Percentiles rank a stretch among this genome's conserved stretches.
phyloP scores from a whole-genome alignment of 2,888 invertebrate species.

The Helleia helle region DNA sequence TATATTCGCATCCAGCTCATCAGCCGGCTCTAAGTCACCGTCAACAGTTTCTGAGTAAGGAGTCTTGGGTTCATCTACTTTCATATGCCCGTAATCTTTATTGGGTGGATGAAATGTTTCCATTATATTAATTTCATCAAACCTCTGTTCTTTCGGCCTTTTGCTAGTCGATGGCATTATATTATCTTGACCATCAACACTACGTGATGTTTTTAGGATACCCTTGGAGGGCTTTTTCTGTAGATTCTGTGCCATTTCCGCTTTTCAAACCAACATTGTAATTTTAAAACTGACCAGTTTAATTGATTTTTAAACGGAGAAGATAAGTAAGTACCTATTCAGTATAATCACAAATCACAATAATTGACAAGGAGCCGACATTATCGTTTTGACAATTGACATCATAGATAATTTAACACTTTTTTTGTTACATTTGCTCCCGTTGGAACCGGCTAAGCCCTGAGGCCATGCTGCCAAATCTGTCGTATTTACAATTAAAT shows the following conservation, averaged over 20 bases:
- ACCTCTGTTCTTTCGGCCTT: constrained; percentile 81
- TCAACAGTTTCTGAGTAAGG: constrained; percentile 81
- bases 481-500: too few species aligned
- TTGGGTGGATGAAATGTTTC: constrained; percentile 97
- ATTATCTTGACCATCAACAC: constrained; percentile 83
- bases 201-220: constrained; percentile 93
- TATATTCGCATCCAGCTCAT: constrained; percentile 79
- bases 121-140: constrained; percentile 99
- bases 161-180: constrained; percentile 54
- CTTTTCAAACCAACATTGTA: constrained; percentile 34
- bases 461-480: too few species aligned
- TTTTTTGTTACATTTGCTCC: too few species aligned
- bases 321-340: too few species aligned
- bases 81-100: constrained; percentile 99
- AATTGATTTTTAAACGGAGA: too few species aligned
- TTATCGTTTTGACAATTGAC: too few species aligned
- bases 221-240: constrained; percentile 90
- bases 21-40: constrained; percentile 72
- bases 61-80: constrained; percentile 96
- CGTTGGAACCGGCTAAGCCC: too few species aligned
- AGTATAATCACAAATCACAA: too few species aligned
- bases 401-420: too few species aligned
- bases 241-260: constrained; percentile 82
- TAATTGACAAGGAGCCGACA: too few species aligned
- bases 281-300: not conserved